These are phyloP conservation scores for Mamestra configurata DNA, from an alignment of 1,140 invertebrate genomes.

Conservation along the genomic window DNA sequence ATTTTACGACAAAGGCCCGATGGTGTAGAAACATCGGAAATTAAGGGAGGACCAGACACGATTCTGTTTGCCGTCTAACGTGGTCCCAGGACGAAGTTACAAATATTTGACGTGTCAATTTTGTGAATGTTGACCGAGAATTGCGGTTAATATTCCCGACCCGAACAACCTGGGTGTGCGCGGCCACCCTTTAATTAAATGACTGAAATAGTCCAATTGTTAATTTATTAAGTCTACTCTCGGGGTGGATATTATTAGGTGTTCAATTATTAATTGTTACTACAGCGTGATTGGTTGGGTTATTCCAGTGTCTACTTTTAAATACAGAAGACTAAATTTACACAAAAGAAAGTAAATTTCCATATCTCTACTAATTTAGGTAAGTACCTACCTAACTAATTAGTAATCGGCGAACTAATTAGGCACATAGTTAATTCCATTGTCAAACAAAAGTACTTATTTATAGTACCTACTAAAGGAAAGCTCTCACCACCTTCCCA, in stretches of 20 bases:
- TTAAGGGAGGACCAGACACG: constrained; percentile 87
- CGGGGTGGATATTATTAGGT: constrained; percentile 61
- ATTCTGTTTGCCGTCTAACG: constrained; percentile 87
- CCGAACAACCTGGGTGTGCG: constrained; percentile 76
- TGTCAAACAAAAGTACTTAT: no score
- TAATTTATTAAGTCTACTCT: constrained; percentile 76
- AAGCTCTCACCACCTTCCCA: no score
- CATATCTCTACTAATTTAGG: no score
- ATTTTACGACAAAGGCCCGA: constrained; percentile 59
- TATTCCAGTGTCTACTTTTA: neutral
- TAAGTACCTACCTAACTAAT: no score
- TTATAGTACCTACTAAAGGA: no score
- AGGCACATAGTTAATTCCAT: no score
- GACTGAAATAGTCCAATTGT: constrained; percentile 83
- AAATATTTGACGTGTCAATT: constrained; percentile 88
- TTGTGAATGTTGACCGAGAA: constrained; percentile 87
- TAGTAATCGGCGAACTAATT: no score
- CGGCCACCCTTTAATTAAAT: constrained; percentile 86
- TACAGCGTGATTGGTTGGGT: constrained; percentile 16
- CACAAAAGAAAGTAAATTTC: neutral
- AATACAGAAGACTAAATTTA: neutral
- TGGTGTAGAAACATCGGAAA: constrained; percentile 85
- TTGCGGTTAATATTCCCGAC: constrained; percentile 87
- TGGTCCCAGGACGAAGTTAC: constrained; percentile 87
- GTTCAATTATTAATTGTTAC: constrained; percentile 59